These are phyloP conservation scores for Drosophila lowei DNA, from an alignment of 1,140 invertebrate genomes.

Conservation along the genomic window DNA sequence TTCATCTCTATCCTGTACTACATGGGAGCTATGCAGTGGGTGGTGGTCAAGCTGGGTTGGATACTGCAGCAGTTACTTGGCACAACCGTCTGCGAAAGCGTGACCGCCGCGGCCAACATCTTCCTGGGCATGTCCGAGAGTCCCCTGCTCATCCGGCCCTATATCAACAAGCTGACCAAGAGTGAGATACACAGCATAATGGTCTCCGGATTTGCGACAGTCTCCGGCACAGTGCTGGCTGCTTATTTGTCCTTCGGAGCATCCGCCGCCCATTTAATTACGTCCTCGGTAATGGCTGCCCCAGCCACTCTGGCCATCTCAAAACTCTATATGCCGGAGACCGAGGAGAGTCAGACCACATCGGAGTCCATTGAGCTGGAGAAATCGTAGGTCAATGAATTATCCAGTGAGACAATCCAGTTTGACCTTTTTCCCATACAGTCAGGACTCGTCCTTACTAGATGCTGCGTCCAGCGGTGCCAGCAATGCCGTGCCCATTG, in stretches of 20 bases:
- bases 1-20: slow-evolving; percentile 94
- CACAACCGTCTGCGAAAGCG: slow-evolving; percentile 96
- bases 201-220: slow-evolving; percentile 96
- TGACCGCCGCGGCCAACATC: slow-evolving; percentile 94
- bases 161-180: slow-evolving; percentile 89
- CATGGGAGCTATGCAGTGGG: slow-evolving; percentile 92
- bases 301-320: slow-evolving; percentile 94
- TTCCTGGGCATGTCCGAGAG: slow-evolving; percentile 96
- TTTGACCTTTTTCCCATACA: slow-evolving; percentile 75
- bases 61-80: slow-evolving; percentile 89
- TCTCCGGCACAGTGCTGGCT: slow-evolving; percentile 95
- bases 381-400: slow-evolving; percentile 85
- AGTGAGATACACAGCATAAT: slow-evolving; percentile 97
- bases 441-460: slow-evolving; percentile 91
- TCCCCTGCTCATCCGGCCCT: slow-evolving; percentile 94
- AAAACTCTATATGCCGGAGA: slow-evolving; percentile 97
- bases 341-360: slow-evolving; percentile 88
- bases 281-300: slow-evolving; percentile 97
- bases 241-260: slow-evolving; percentile 96
- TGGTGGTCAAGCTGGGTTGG: slow-evolving; percentile 93
- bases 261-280: slow-evolving; percentile 91
- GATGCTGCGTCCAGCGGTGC: slow-evolving; percentile 96
- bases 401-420: background rate
- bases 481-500: slow-evolving; percentile 90
- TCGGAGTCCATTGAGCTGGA: slow-evolving; percentile 87